These are phyloP conservation scores for Scaptomyza tumidula DNA, from an alignment of 2,888 invertebrate species.

Conservation along the genomic window DNA sequence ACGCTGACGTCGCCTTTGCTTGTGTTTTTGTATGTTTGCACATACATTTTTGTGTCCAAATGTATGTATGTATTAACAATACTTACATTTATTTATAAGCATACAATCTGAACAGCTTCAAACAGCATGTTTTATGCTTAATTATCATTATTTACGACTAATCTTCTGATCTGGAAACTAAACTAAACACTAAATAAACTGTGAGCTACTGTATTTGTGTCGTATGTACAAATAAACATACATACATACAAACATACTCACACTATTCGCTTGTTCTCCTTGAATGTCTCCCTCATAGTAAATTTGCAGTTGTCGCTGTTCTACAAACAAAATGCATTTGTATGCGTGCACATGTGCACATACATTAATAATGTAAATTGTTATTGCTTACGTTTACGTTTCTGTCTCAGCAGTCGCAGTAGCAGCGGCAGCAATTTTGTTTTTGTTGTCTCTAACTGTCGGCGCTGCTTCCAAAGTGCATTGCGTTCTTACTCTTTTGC, in stretches of 20 bases:
- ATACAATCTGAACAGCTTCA: not conserved
- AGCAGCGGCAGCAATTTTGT: slow-evolving; percentile 43
- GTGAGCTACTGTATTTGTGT: slow-evolving; percentile 10
- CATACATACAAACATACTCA: not conserved
- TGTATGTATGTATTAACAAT: not conserved
- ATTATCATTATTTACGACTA: not conserved
- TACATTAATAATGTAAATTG: slow-evolving; percentile 42
- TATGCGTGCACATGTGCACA: slow-evolving; percentile 23
- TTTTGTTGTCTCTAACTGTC: slow-evolving; percentile 31
- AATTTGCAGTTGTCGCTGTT: slow-evolving; percentile 62
- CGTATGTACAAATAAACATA: slow-evolving; percentile 10
- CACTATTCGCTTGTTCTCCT: slow-evolving; percentile 57
- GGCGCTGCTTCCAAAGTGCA: slow-evolving; percentile 67
- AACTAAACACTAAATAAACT: slow-evolving; percentile 6
- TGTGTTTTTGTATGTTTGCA: not conserved
- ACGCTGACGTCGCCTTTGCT: slow-evolving; percentile 29
- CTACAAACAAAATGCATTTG: slow-evolving; percentile 64
- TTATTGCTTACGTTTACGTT: slow-evolving; percentile 47
- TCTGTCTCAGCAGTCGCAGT: slow-evolving; percentile 37
- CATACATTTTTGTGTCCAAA: slow-evolving; percentile 8
- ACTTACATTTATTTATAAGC: not conserved
- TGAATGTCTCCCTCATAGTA: slow-evolving; percentile 62
- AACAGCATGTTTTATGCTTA: not conserved
- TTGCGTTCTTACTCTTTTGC: slow-evolving; percentile 63
- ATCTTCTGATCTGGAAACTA: not conserved